Conservation (phyloP, 2,113 vertebrate genomes). For the Paradoxurus hermaphroditus region DNA sequence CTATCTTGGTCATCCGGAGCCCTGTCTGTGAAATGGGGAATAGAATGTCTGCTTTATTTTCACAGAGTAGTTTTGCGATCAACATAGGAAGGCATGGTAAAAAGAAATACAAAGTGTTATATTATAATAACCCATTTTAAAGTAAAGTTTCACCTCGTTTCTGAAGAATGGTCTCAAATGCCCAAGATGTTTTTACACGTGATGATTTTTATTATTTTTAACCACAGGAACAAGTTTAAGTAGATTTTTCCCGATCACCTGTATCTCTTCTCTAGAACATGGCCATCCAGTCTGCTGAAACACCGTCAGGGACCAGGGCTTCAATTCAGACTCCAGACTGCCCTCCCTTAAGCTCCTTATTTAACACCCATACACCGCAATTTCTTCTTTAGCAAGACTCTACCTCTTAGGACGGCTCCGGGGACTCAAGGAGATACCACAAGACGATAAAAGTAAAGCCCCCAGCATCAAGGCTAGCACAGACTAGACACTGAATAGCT, state of each 20-base stretch:
- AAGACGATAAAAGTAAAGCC: neutral
- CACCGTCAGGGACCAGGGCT: neutral
- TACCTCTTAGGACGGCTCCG: neutral
- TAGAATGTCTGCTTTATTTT: neutral
- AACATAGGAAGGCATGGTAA: neutral
- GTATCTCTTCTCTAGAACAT: neutral
- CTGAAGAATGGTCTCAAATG: neutral
- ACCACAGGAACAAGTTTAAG: neutral
- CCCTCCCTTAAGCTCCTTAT: no score
- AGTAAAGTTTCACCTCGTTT: neutral
- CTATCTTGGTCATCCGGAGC: neutral
- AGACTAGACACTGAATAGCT: neutral
- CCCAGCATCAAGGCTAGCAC: neutral
- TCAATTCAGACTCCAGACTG: neutral
- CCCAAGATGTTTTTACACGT: neutral
- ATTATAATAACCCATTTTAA: neutral
- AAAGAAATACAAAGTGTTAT: neutral
- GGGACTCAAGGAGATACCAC: neutral
- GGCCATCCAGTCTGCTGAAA: neutral
- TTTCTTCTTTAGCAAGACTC: neutral
- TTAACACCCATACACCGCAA: neutral
- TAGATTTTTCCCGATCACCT: neutral
- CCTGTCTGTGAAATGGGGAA: neutral
- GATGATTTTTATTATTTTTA: neutral
- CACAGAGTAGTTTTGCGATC: neutral